phyloP scores from a whole-genome alignment of 2,888 invertebrate species.

The Apoda limacodes region DNA sequence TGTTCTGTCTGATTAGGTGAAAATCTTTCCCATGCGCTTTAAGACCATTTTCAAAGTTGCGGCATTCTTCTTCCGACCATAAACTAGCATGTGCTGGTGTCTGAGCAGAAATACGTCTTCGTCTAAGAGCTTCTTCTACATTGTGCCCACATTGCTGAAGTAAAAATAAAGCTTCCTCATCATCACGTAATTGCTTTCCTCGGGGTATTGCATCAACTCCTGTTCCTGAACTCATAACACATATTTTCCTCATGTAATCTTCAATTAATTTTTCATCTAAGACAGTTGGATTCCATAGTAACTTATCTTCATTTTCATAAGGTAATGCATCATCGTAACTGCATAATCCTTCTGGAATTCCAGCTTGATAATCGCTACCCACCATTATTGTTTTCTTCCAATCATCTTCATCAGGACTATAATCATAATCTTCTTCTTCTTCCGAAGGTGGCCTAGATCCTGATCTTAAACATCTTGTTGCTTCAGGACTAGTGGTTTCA shows the following conservation, averaged over 20 bases:
- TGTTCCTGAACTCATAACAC: slow-evolving; percentile 51
- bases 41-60: slow-evolving; percentile 96
- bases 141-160: slow-evolving; percentile 95
- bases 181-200: slow-evolving; percentile 85
- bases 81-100: slow-evolving; percentile 80
- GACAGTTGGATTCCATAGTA: slow-evolving; percentile 91
- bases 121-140: slow-evolving; percentile 90
- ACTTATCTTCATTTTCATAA: slow-evolving; percentile 95
- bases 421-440: slow-evolving; percentile 86
- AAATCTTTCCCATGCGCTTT: slow-evolving; percentile 97
- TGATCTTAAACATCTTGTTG: slow-evolving; percentile 60
- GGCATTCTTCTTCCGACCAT: slow-evolving; percentile 98
- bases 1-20: slow-evolving; percentile 91
- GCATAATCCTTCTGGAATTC: slow-evolving; percentile 91
- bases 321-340: slow-evolving; percentile 94
- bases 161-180: slow-evolving; percentile 90
- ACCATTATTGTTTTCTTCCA: slow-evolving; percentile 97
- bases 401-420: slow-evolving; percentile 87
- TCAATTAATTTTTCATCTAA: slow-evolving; percentile 80
- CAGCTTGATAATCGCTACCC: slow-evolving; percentile 93
- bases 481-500: slow-evolving; percentile 51
- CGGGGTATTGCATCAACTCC: slow-evolving; percentile 71
- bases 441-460: slow-evolving; percentile 83
- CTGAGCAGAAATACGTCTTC: slow-evolving; percentile 80
- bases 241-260: slow-evolving; percentile 79